phyloP scores from a whole-genome alignment of 2,797 vertebrate species.

The Coreius guichenoti region DNA sequence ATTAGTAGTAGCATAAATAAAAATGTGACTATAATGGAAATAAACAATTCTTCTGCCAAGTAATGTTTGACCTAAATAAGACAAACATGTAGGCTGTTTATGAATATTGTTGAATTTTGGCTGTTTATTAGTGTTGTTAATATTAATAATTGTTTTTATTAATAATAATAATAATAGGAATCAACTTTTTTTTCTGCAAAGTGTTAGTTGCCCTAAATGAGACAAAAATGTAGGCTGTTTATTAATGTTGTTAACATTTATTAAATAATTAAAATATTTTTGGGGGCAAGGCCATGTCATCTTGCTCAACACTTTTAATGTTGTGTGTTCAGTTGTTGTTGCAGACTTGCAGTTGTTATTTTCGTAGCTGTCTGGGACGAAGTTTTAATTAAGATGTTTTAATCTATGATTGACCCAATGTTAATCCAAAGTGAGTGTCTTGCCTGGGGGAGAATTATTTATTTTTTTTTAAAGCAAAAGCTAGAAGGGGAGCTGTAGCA shows the following conservation, averaged over 20 bases:
- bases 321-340: neutral
- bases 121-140: neutral
- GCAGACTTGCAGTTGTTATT: neutral
- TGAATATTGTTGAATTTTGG: neutral
- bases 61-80: neutral
- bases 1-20: neutral
- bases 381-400: slow-evolving; percentile 72
- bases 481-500: neutral
- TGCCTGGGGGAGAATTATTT: neutral
- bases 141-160: neutral
- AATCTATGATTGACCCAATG: slow-evolving; percentile 64
- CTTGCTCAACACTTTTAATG: neutral
- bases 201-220: neutral
- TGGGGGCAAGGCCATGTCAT: neutral
- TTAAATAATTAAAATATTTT: neutral
- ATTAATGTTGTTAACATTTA: neutral
- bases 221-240: neutral
- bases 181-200: neutral
- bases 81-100: neutral
- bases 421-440: slow-evolving; percentile 53
- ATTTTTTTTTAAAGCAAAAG: neutral
- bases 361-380: slow-evolving; percentile 21
- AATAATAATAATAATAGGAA: neutral
- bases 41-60: neutral
- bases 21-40: neutral